A percentile compares a stretch with the other conserved stretches of the same genome.
Conservation (phyloP, 2,113 vertebrate genomes). For the human (Homo sapiens) region GRCh38 chr3:184666001-184666500, state of each 20-base stretch:
- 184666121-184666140: no score
- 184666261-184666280: not conserved
- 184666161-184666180: no score
- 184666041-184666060: no score
- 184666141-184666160: no score
- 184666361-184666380: not conserved
- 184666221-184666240: no score
- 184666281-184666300: not conserved
- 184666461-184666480: not conserved
- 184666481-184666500: not conserved
- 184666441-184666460: not conserved
- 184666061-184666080: no score
- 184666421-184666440: not conserved
- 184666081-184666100: no score
- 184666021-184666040: no score
- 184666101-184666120: no score
- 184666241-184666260: not conserved
- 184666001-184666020: no score
- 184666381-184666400: not conserved
- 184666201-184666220: no score
- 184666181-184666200: no score
- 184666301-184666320: not conserved
- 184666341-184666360: not conserved
- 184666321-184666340: not conserved
- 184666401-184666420: not conserved